Base-by-base conservation (phyloP, 2,113 vertebrate species). In the Canis aureus region DNA sequence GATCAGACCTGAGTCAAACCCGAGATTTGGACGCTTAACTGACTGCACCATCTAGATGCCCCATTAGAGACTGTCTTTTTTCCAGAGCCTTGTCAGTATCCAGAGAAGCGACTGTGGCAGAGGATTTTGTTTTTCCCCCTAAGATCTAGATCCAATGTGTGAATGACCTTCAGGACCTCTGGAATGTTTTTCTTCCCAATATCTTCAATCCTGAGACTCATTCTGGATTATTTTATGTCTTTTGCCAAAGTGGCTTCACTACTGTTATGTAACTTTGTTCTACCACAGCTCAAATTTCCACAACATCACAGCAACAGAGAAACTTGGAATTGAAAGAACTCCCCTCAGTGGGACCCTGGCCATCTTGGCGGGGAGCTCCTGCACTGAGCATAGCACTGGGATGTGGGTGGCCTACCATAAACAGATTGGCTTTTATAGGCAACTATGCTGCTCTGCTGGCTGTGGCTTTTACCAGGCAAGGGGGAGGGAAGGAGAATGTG, bases 161-260 rank as follows among this genome's bases (percentile, higher is more conserved):
- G 43, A 69, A 79, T 25, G 53, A 32, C 23, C 32, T 53, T 67
- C 5, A 53, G 59, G 38, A n/a, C 5, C 1, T 11, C 29, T 15
- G 55, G 64, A 80, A 23, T 49, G 22, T 25, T 80, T 71, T 57
- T 85, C 55, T 80, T 51, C 20, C n/a, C 55, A 64, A 27, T 16
- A 80, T 85, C 87, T 64, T 86, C 55, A 71, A 64, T 55, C 38
- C 38, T 64, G 66, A 87, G 83, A 49, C 49, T 73, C 74, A 84
- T 43, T 89, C 74, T 74, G n/a, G 15, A 67, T 76, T 57, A 59
- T 35, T 5, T 57, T 49, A 35, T 89, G 35, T 96, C 38, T 62
- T 69, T 57, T 29, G 4, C 29, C 49, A 15, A 71, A 29, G 81
- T n/a, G 59, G 8, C 23, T 57, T 19, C 22, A 11, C 7, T 64